These are phyloP conservation scores for Trogon melanurus DNA, from an alignment of 2,113 vertebrate genomes.

Conservation along the genomic window DNA sequence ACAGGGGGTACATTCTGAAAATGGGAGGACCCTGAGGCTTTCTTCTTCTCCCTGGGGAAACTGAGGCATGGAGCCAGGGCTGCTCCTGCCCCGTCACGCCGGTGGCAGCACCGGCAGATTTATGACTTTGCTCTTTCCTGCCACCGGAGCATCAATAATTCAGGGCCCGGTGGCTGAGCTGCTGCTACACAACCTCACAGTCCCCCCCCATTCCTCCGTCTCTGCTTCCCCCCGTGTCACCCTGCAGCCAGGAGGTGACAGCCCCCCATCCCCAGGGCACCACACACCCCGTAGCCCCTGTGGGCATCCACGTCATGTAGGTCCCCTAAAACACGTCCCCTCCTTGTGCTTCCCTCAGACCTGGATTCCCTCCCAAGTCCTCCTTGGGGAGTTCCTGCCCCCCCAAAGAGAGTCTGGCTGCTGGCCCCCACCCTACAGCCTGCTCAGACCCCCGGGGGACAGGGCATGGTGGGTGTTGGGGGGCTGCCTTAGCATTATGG, in stretches of 20 bases:
- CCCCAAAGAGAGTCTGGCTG: neutral
- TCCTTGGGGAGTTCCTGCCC: too few relatives aligned
- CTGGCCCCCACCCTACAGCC: neutral
- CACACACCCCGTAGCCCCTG: too few relatives aligned
- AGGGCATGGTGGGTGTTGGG: neutral
- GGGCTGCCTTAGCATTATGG: neutral
- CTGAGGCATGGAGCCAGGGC: neutral
- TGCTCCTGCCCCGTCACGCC: neutral
- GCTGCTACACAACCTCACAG: neutral
- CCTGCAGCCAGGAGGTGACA: too few relatives aligned
- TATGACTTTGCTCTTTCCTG: neutral
- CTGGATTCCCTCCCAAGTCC: too few relatives aligned
- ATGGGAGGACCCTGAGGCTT: neutral
- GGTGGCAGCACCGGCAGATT: neutral
- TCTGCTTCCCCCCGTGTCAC: neutral
- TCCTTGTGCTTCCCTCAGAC: too few relatives aligned
- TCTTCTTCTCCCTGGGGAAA: neutral
- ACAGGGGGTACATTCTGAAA: neutral
- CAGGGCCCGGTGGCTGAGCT: neutral
- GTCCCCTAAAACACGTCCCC: too few relatives aligned
- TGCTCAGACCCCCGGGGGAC: too few relatives aligned
- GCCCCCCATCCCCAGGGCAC: too few relatives aligned
- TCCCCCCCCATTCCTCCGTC: too few relatives aligned
- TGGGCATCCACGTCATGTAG: too few relatives aligned
- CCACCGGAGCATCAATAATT: neutral